A percentile compares a stretch with the other conserved stretches of the same genome.
These are phyloP conservation scores for Oligia latruncula DNA, from an alignment of 2,888 invertebrate genomes.

Conservation along the genomic window DNA sequence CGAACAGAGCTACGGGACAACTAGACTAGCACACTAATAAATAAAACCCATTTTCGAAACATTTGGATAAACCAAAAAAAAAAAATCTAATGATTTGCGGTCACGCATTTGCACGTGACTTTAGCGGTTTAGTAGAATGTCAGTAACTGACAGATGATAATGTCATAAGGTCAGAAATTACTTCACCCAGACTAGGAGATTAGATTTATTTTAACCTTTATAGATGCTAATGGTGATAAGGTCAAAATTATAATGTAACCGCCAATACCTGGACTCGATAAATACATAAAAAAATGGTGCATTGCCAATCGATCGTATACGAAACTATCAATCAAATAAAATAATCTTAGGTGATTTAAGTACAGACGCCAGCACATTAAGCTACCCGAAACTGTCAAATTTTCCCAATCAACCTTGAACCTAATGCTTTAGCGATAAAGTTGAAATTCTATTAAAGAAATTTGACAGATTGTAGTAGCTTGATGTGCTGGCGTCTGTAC, in stretches of 20 bases:
- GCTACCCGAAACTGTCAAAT: too few species aligned
- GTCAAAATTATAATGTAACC: constrained; percentile 35
- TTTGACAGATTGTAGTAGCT: too few species aligned
- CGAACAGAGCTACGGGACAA: not conserved
- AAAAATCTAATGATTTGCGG: constrained; percentile 41
- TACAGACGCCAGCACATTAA: not conserved
- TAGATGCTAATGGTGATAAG: constrained; percentile 17
- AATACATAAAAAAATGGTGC: not conserved
- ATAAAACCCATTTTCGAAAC: constrained; percentile 13
- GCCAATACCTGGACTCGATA: not conserved
- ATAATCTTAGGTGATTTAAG: not conserved
- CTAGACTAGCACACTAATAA: not conserved
- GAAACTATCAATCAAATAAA: constrained; percentile 15
- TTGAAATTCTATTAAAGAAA: too few species aligned
- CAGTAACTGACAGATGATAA: constrained; percentile 40
- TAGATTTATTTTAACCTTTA: constrained; percentile 36
- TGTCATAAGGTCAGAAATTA: constrained; percentile 43
- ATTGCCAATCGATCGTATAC: constrained; percentile 4
- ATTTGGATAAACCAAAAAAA: not conserved
- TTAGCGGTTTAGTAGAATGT: constrained; percentile 58
- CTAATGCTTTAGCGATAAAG: too few species aligned
- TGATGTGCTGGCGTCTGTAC: too few species aligned
- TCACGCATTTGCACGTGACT: constrained; percentile 47
- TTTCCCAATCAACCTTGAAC: too few species aligned
- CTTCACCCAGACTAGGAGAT: constrained; percentile 23